Evolutionary conservation across 1,140 invertebrate genomes (phyloP).

Genomic region (Diprion similis): DNA sequence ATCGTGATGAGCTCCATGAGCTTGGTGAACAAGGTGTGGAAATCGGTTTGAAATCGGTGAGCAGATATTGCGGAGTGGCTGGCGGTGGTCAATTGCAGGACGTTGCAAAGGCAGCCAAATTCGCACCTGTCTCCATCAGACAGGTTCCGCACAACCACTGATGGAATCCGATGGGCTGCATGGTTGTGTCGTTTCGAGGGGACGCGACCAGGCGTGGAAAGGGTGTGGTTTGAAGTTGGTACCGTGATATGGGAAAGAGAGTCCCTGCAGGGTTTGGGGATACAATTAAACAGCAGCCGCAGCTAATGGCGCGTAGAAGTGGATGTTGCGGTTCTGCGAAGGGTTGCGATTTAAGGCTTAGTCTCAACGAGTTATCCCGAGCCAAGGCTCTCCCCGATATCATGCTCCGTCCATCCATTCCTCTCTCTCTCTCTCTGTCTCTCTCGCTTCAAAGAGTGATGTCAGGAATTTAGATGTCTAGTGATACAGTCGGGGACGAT

Average conservation of each 20-base stretch:
- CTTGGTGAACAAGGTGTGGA: not conserved
- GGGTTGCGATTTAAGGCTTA: conserved; percentile 7
- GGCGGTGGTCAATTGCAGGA: not conserved
- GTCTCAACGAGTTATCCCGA: not conserved
- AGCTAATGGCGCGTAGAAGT: conserved; percentile 4
- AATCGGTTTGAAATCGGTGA: not conserved
- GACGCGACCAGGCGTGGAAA: not conserved
- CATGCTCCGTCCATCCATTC: conserved; percentile 32
- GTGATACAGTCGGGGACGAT: too few species aligned
- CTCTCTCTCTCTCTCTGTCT: conserved; percentile 9
- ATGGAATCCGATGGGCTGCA: not conserved
- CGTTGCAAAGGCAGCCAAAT: not conserved
- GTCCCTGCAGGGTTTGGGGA: not conserved
- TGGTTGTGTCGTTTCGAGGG: not conserved
- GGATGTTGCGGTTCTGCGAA: conserved; percentile 6
- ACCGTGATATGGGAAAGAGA: not conserved
- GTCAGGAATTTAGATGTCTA: too few species aligned
- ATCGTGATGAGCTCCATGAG: too few species aligned
- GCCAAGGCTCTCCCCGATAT: not conserved
- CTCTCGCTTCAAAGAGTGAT: not conserved
- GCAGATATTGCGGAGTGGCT: not conserved
- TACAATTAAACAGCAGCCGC: conserved; percentile 4
- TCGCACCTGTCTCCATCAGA: not conserved
- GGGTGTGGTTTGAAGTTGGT: not conserved
- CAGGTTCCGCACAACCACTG: not conserved